A percentile compares a stretch with the other conserved stretches of the same genome.
Conservation (phyloP, 2,888 invertebrate genomes). For the Erynnis tages region DNA sequence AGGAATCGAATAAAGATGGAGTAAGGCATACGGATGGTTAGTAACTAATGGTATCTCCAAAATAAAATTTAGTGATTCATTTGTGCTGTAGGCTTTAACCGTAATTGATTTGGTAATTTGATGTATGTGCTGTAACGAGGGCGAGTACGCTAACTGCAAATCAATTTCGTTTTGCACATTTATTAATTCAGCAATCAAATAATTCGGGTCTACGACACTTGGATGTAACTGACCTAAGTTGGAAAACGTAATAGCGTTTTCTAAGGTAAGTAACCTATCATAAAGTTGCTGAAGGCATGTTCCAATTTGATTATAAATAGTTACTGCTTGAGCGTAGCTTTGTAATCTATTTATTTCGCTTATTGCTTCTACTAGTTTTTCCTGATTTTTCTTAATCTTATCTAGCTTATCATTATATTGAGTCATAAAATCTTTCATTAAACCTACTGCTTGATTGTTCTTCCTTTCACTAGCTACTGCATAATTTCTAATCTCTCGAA, state of each 20-base stretch:
- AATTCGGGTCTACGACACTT: constrained; percentile 17
- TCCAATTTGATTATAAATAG: constrained; percentile 14
- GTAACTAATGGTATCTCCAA: constrained; percentile 1
- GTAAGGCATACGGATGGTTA: constrained; percentile 14
- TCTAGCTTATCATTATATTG: no score
- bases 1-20: constrained; percentile 26
- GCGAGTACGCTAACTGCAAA: constrained; percentile 2
- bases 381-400: no score
- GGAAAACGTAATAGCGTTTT: constrained; percentile 28
- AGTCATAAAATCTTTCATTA: constrained; percentile 1
- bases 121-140: no score
- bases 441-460: constrained; percentile 4
- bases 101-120: constrained; percentile 7
- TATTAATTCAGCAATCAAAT: constrained; percentile 8
- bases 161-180: constrained; percentile 16
- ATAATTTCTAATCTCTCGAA: constrained; percentile 8
- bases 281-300: constrained; percentile 17
- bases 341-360: no score
- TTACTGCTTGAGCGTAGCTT: constrained; percentile 4
- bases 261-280: constrained; percentile 17
- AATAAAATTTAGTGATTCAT: constrained; percentile 7
- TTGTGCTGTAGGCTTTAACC: constrained; percentile 14
- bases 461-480: not conserved
- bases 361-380: no score
- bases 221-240: constrained; percentile 25